Conservation (phyloP, 2,888 invertebrate genomes). For the Mylabris sibirica region DNA sequence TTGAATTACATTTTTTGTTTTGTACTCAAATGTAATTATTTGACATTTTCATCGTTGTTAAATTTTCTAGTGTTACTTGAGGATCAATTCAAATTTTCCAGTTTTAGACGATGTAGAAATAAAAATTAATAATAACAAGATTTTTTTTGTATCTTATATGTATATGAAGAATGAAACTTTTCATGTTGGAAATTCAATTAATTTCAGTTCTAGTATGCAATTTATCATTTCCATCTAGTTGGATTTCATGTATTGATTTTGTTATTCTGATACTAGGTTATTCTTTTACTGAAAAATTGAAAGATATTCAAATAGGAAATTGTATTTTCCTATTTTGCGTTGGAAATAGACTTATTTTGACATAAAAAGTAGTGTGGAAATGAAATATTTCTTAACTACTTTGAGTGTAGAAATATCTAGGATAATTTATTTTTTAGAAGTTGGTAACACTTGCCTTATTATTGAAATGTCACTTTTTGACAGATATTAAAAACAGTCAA, state of each 20-base stretch:
- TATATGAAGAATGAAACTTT: neutral
- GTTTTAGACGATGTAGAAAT: neutral
- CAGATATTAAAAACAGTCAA: no score
- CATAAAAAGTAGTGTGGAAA: no score
- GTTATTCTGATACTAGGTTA: neutral
- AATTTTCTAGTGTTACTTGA: neutral
- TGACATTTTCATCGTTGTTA: neutral
- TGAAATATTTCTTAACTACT: no score
- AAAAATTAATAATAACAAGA: neutral
- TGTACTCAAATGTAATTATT: neutral
- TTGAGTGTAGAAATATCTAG: no score
- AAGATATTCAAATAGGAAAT: neutral
- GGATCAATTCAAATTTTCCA: neutral
- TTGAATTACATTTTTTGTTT: no score
- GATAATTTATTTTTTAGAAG: no score
- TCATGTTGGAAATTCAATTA: neutral
- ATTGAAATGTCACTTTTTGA: no score
- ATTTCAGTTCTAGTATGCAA: conserved; percentile 1
- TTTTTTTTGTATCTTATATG: neutral
- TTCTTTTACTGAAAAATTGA: neutral
- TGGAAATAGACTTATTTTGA: no score
- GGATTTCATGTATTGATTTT: neutral
- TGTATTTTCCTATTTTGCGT: no score
- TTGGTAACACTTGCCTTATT: no score
- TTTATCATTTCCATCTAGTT: neutral